Conservation (phyloP, 2,888 invertebrate species). For the Lissonota sp. region DNA sequence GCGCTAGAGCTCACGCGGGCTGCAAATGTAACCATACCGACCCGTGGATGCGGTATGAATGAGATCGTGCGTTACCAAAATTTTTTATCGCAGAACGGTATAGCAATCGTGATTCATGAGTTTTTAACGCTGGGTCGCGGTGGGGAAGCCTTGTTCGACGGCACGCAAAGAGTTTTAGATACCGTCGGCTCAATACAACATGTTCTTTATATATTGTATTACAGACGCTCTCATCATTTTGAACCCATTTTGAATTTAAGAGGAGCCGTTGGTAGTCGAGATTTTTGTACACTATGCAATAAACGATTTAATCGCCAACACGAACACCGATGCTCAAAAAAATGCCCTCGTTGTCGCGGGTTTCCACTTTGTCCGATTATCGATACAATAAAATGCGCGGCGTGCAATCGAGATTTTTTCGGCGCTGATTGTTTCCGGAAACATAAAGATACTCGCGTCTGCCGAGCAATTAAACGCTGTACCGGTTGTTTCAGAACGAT, state of each 20-base stretch:
- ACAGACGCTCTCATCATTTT: not conserved
- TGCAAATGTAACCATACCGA: not conserved
- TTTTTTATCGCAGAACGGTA: too few species aligned
- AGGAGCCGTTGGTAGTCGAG: not conserved
- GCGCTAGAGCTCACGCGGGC: not conserved
- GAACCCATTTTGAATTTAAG: not conserved
- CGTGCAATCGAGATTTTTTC: conserved; percentile 12
- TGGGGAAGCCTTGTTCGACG: too few species aligned
- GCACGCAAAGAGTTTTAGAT: too few species aligned
- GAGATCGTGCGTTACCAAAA: not conserved
- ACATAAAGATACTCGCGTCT: not conserved
- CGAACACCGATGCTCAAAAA: not conserved
- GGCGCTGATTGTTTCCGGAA: conserved; percentile 1
- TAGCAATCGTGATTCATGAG: too few species aligned
- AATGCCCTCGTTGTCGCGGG: not conserved
- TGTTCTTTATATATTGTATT: too few species aligned
- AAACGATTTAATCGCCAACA: not conserved
- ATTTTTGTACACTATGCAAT: too few species aligned
- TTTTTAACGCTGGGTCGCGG: too few species aligned
- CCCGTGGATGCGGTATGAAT: not conserved
- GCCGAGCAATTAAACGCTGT: not conserved
- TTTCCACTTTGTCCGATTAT: not conserved
- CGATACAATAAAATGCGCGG: not conserved
- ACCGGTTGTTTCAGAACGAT: not conserved
- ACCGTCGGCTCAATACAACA: too few species aligned